Base-by-base conservation (phyloP, 2,888 invertebrate genomes). In the Azorinus chamasolen region DNA sequence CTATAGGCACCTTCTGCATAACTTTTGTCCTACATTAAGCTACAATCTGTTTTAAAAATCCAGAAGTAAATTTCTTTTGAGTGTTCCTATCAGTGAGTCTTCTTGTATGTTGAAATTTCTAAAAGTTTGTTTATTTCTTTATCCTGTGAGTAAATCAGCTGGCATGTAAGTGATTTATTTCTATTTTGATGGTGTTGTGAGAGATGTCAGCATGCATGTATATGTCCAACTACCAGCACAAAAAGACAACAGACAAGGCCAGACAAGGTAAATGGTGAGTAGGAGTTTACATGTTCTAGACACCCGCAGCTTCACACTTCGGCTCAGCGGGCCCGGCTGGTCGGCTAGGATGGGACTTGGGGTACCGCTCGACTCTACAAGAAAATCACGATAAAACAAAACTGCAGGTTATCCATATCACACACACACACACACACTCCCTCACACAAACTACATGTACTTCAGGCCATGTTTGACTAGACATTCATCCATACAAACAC, bases 301-400 rank as follows among this genome's bases (percentile, higher is more conserved):
- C 41, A 90, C 90, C 74, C 90, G 88, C 48, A 90, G 87, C 80
- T 90, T 90, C 80, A 90, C 90, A 70, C 90, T 90, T 70, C 90
- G 87, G 83, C 90, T 90, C 72, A 90, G 82, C 22, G 90, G 90
- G 64, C 90, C 90, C 24, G 89, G 90, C 83, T 90, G 90, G 80
- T 89, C 90, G 20, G 88, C 82, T 69, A 88, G 83, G 58, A 90
- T 87, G 39, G 90, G 89, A 74, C 90, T 90, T 53, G 89, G 87
- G 80, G 87, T 89, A 62, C 89, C 89, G 79, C 88, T 88, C 76
- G 90, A 89, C 86, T 90, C 90, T 90, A 89, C 74, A 90, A 90
- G 79, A 79, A 81, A 80, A 63, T 66, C 64, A 63, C 70, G 69
- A 65, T 59, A 32, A 32, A 32, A 32, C 32, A 32, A 32, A 32